Evolutionary conservation across 1,140 invertebrate species (phyloP).

Genomic region (Pseudomyrmex flavicornis): DNA sequence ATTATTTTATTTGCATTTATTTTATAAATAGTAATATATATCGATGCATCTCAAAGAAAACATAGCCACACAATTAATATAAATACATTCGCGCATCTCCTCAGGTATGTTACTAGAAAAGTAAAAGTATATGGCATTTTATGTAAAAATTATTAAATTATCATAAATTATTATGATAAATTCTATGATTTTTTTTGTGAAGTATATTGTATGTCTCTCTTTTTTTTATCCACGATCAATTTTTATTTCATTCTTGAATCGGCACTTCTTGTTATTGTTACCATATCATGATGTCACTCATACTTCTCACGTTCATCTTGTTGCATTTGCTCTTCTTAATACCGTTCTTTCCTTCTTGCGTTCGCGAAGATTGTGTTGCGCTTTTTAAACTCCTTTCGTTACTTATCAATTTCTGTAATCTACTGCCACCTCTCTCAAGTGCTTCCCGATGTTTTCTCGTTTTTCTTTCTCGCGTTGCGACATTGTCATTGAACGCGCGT

Average conservation of each 20-base stretch:
- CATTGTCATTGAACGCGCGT: conserved; percentile 22
- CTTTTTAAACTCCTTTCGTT: conserved; percentile 75
- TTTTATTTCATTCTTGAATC: not conserved
- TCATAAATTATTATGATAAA: not conserved
- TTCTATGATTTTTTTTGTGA: too few relatives aligned
- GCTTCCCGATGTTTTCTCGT: conserved; percentile 17
- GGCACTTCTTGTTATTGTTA: conserved; percentile 25
- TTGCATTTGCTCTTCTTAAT: not conserved
- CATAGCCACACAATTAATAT: conserved; percentile 10
- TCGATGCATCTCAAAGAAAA: conserved; percentile 8
- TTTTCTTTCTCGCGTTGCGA: not conserved
- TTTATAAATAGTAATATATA: not conserved
- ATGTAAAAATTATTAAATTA: conserved; percentile 32
- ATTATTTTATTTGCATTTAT: not conserved
- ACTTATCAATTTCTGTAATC: conserved; percentile 67
- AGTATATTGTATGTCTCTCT: not conserved
- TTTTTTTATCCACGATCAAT: not conserved
- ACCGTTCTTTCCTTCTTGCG: not conserved
- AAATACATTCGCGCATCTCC: conserved; percentile 23
- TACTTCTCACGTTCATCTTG: conserved; percentile 36
- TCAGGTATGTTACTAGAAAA: conserved; percentile 16
- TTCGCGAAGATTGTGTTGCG: conserved; percentile 68
- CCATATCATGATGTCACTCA: conserved; percentile 68
- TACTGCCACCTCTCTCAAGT: conserved; percentile 37
- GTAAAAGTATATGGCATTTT: conserved; percentile 14